Base-by-base conservation (phyloP, 2,888 invertebrate species). In the Carpatolechia fugitivella region DNA sequence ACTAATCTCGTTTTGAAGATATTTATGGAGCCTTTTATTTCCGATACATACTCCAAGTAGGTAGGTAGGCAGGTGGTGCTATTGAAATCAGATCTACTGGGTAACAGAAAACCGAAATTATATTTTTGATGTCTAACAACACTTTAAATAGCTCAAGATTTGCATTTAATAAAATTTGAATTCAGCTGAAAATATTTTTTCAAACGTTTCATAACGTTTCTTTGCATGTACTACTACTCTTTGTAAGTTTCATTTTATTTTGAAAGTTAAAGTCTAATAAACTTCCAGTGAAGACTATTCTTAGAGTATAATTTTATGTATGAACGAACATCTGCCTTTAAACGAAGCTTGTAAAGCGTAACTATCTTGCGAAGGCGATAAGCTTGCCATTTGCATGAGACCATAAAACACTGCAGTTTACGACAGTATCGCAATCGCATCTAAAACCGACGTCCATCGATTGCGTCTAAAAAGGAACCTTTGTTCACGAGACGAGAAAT, bases 371-470 rank as follows among this genome's bases (percentile, higher is more conserved):
- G 10, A 10, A 49, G 20, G 20, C 49, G 49, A 49, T 49, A 49
- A 49, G 49, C 49, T 20, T 14, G 20, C 35, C 10, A 49, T 49
- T 49, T 49, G 35, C 49, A 49, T 49, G 20, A n/a, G 20, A 49
- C 49, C 10, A 49, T 49, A 49, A 49, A 49, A 11, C 33, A n/a
- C 4, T 16, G 20, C 3, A 35, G 49, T 49, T 49, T 49, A 49
- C 49, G 35, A 20, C 35, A 18, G 35, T 35, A 35, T 35, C 49
- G 35, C 49, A 35, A 49, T 49, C 20, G 20, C 35, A 44, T 44
- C 44, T 24, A 44, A 24, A 44, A 20, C 44, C 44, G 11, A 18
- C 40, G 20, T 44, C 20, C 29, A 29, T 29, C 24, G 44, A 44
- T 44, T 44, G 29, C 44, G 11, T 44, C 44, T 16, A 13, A 38